Percentiles rank a stretch among this genome's conserved stretches.
Conservation (phyloP, 2,888 invertebrate species). For the Ectemnius continuus region DNA sequence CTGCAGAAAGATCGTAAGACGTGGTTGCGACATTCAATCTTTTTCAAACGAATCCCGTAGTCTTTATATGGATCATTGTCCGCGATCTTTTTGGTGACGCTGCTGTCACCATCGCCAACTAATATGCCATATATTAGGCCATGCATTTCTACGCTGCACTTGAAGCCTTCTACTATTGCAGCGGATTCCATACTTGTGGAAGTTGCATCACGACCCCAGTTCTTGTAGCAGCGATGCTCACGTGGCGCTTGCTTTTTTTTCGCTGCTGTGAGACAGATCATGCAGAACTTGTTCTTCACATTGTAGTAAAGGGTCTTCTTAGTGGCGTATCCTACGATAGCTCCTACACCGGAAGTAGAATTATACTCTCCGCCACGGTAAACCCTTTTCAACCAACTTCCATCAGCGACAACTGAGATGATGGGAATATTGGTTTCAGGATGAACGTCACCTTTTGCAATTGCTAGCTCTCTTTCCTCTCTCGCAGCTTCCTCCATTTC, state of each 20-base stretch:
- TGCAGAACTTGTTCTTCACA: not conserved
- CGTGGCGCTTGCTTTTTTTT: too few relatives aligned
- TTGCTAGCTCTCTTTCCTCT: slow-evolving; percentile 25
- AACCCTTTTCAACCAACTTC: slow-evolving; percentile 53
- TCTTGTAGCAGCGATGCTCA: slow-evolving; percentile 52
- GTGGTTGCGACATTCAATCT: slow-evolving; percentile 26
- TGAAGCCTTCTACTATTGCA: slow-evolving; percentile 54
- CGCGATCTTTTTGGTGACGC: slow-evolving; percentile 6
- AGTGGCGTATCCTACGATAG: slow-evolving; percentile 47
- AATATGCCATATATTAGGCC: slow-evolving; percentile 30
- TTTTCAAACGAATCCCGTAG: not conserved
- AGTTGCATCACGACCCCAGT: slow-evolving; percentile 47
- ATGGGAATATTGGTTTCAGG: slow-evolving; percentile 33
- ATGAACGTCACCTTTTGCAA: slow-evolving; percentile 38
- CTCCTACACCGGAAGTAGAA: slow-evolving; percentile 47
- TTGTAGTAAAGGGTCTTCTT: slow-evolving; percentile 7
- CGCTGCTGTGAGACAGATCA: not conserved
- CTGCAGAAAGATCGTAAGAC: slow-evolving; percentile 39
- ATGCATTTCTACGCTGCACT: slow-evolving; percentile 44
- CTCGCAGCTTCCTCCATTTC: slow-evolving; percentile 3
- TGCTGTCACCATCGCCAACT: slow-evolving; percentile 62
- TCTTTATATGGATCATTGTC: slow-evolving; percentile 2
- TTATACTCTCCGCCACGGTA: slow-evolving; percentile 43
- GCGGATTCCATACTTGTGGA: slow-evolving; percentile 32
- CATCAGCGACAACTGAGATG: slow-evolving; percentile 47